phyloP scores from a whole-genome alignment of 2,113 vertebrate genomes.

The Triplophysa tibetana region DNA sequence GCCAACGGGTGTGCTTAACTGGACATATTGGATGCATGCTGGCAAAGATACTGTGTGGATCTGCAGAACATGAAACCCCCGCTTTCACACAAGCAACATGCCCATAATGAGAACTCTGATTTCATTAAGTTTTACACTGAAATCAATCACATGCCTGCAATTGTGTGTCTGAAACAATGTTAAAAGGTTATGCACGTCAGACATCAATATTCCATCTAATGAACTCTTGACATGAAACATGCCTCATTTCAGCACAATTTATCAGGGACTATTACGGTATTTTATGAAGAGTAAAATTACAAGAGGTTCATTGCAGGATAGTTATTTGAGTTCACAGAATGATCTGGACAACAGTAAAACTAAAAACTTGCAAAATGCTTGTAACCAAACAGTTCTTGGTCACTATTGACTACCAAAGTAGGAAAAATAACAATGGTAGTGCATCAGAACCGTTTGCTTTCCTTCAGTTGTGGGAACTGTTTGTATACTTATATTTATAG shows the following conservation, averaged over 20 bases:
- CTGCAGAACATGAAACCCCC: background rate
- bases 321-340: conserved; percentile 1
- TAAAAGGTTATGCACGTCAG: conserved; percentile 5
- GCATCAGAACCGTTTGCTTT: too few species aligned
- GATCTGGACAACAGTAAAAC: background rate
- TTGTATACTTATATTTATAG: too few species aligned
- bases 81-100: background rate
- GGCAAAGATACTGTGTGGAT: background rate
- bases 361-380: too few species aligned
- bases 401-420: too few species aligned
- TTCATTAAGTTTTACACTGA: conserved; percentile 4
- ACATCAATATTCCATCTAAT: background rate
- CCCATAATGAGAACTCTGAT: background rate
- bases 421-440: too few species aligned
- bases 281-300: conserved; percentile 20
- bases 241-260: conserved; percentile 7
- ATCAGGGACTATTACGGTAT: conserved; percentile 26
- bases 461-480: too few species aligned
- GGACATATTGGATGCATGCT: background rate
- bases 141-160: conserved; percentile 9
- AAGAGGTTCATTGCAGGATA: conserved; percentile 29
- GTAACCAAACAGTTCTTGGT: too few species aligned
- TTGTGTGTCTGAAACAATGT: background rate
- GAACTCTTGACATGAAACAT: conserved; percentile 11
- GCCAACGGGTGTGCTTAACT: background rate